A percentile compares a stretch with the other conserved stretches of the same genome.
These are phyloP conservation scores for Donacobius atricapilla DNA, from an alignment of 2,113 vertebrate species.

Conservation along the genomic window DNA sequence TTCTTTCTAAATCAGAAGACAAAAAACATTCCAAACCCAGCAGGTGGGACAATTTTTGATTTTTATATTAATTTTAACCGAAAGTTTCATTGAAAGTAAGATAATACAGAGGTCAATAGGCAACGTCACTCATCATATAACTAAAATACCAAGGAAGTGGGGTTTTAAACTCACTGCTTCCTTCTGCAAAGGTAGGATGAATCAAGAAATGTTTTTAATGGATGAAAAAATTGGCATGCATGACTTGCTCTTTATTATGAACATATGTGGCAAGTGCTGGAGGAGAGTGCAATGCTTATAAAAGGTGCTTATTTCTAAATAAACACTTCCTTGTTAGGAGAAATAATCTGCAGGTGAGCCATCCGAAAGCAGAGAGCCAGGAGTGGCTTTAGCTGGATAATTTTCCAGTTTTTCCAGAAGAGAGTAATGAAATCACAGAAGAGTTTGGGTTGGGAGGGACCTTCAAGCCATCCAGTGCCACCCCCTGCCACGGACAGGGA, in stretches of 20 bases:
- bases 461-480: neutral
- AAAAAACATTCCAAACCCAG: neutral
- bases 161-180: neutral
- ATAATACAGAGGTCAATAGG: neutral
- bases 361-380: neutral
- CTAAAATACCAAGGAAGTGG: constrained; percentile 15
- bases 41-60: neutral
- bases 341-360: neutral
- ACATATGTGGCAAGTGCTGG: neutral
- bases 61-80: neutral
- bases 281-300: neutral
- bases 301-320: neutral
- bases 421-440: neutral
- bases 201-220: neutral
- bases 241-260: neutral
- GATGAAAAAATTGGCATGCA: neutral
- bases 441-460: neutral
- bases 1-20: neutral
- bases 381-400: neutral
- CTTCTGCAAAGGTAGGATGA: neutral
- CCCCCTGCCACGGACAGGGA: neutral
- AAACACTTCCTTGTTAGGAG: neutral
- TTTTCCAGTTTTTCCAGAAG: neutral
- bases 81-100: neutral
- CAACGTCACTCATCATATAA: neutral